Conservation (phyloP, 1,140 invertebrate genomes). For the Pseudachorutes palmiensis region DNA sequence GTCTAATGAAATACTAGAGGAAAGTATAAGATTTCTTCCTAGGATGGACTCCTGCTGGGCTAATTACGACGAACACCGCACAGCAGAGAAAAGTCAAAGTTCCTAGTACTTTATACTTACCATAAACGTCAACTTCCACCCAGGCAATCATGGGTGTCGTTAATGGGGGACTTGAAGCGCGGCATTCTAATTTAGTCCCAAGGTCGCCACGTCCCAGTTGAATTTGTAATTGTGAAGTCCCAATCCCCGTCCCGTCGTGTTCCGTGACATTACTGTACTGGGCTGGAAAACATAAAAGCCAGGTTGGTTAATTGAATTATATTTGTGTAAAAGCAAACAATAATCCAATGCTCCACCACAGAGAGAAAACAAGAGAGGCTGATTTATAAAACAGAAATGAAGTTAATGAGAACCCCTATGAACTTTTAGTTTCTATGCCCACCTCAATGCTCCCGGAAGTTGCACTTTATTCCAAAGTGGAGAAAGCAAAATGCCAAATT, state of each 20-base stretch:
- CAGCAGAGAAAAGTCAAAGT: not conserved
- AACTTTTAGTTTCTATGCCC: too few relatives aligned
- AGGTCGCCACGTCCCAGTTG: slow-evolving; percentile 66
- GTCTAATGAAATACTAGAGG: not conserved
- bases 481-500: not conserved
- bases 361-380: not conserved
- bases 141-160: slow-evolving; percentile 55
- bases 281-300: slow-evolving; percentile 32
- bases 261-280: slow-evolving; percentile 40
- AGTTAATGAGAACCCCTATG: too few relatives aligned
- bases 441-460: too few relatives aligned
- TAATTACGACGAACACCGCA: not conserved
- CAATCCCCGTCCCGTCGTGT: slow-evolving; percentile 53
- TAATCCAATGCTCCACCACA: too few relatives aligned
- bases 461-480: not conserved
- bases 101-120: slow-evolving; percentile 49
- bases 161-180: slow-evolving; percentile 63
- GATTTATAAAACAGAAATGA: not conserved
- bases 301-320: not conserved
- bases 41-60: not conserved
- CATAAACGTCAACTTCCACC: slow-evolving; percentile 68
- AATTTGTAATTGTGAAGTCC: slow-evolving; percentile 55
- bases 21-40: slow-evolving; percentile 24
- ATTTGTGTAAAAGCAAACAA: not conserved
- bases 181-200: slow-evolving; percentile 64